Evolutionary conservation across 2,888 invertebrate genomes (phyloP), one percentile per base, ranked within the genome.

Genomic region (Lepidocyrtinus sp.): DNA sequence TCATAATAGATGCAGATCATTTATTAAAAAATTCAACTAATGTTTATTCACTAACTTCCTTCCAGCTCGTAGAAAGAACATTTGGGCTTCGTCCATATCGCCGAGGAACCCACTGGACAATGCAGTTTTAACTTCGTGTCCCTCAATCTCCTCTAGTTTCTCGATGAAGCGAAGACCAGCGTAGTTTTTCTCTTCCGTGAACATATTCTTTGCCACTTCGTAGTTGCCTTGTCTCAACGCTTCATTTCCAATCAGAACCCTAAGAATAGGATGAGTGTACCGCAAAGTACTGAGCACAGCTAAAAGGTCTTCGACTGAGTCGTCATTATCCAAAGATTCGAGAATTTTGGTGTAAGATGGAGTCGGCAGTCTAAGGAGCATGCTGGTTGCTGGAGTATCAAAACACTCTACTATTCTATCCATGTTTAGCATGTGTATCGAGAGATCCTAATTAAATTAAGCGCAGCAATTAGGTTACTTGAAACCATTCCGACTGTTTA

Each of bases 211-310:
- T 0, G 71, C 80, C 1, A 70, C 7, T 7, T 22, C 15, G n/a
- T 59, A 64, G 2, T 71, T 63, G 26, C 80, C 80, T 27, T 71
- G 80, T 25, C 65, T n/a, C 15, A 80, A 62, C 1, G 75, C 75
- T 71, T 80, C 80, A 24, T 80, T 64, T 5, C 71, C 80, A n/a
- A 80, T 50, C 24, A 71, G n/a, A 25, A 65, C 71, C 15, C 71
- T 36, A 15, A 80, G 9, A 3, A 26, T 19, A 0, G 70, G 36
- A 24, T 80, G 80, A n/a, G 50, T 50, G 22, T 65, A 67, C 0
- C 45, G 24, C n/a, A 46, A 65, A 7, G 3, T 50, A 2, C 25
- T 36, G 0, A 75, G 22, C 2, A 61, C 0, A 55, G 7, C 25
- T 1, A 64, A 15, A 63, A 70, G 25, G 15, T 74, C 74, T n/a